Base-by-base conservation (phyloP, 2,888 invertebrate genomes). In the Philereme transversata region DNA sequence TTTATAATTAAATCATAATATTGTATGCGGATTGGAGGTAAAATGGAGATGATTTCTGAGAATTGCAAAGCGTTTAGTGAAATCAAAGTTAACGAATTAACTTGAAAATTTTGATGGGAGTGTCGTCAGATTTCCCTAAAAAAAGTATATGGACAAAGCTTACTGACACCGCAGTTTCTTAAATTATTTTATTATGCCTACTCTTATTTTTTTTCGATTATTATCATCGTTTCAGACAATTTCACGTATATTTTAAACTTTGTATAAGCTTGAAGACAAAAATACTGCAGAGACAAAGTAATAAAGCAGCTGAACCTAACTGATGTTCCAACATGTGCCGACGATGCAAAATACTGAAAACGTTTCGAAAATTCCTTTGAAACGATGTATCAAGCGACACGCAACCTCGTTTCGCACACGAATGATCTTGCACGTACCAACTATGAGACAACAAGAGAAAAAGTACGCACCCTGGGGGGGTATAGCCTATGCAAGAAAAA, bases 1-100 rank as follows among this genome's bases (percentile, higher is more conserved):
- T 81, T 77, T 76, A 76, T 85, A 84, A 86, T 87, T 82, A 83
- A 87, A 86, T 71, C 74, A 85, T 81, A 87, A 87, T 80, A 85
- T 73, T 69, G 66, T 73, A 69, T 67, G 59, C 57, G 64, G 61
- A 67, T 59, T 52, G 60, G 51, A 60, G 54, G 64, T 64, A 7
- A 8, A 6, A 6, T 6, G 5, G 4, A 6, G 8, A 40, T 6
- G 4, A 2, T 22, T 22, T 22, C 22, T 22, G 22, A 22, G 22
- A 22, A 22, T 22, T 22, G 22, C 3, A 10, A 44, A 10, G 10
- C n/a, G n/a, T 4, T 44, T 44, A 9, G n/a, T 44, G 5, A 44
- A 44, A 44, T 44, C 9, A 44, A 10, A n/a, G 43, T 44, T 44
- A 38, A 38, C 38, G 22, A 22, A 22, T 22, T 22, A 22, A 22